Evolutionary conservation across 2,113 vertebrate genomes (phyloP), one percentile per base, ranked within the genome.

Genomic region (Recurvirostra avosetta): DNA sequence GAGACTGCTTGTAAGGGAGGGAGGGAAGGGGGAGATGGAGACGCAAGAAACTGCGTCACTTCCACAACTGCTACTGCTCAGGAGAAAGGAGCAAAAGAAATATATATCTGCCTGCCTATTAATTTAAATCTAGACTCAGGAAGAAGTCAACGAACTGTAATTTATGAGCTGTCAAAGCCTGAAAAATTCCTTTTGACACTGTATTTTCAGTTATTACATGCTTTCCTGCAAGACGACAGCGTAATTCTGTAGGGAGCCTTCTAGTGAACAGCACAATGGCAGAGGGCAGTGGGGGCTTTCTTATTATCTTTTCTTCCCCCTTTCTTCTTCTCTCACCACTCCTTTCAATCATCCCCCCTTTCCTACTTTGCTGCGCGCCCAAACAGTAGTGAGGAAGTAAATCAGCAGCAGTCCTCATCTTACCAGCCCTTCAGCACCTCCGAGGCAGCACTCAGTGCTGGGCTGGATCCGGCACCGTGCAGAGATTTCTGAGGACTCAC

Each of bases 141-240:
- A 97, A 98, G 95, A 97, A 98, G 96, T 97, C 98, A 97, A 98
- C 92, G 95, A 98, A 97, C 97, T 98, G 96, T 98, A 98, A 98
- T 98, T 97, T 98, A 98, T 97, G 97, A 98, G 96, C 97, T 98
- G 97, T 98, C 98, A 98, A 97, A 97, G 94, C 93, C 97, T 98
- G 98, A 98, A 97, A 98, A 98, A 98, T 97, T 97, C 96, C 97
- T 98, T 97, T 97, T 98, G 97, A 98, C 97, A 97, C 97, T 97
- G 97, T 97, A 97, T 98, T 98, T 97, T 98, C 97, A 96, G 97
- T 97, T 98, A 98, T 98, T 98, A 97, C 95, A 97, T 97, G 94
- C 96, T 96, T 97, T 97, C 96, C 97, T 97, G 94, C 96, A 96
- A 97, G 94, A 96, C 75, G 94, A 97, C 95, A 95, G 96, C 19